Percentiles rank a stretch among this genome's conserved stretches.
Evolutionary conservation across 2,113 vertebrate species (phyloP).

Genomic region (Coptodon bakossiorum): DNA sequence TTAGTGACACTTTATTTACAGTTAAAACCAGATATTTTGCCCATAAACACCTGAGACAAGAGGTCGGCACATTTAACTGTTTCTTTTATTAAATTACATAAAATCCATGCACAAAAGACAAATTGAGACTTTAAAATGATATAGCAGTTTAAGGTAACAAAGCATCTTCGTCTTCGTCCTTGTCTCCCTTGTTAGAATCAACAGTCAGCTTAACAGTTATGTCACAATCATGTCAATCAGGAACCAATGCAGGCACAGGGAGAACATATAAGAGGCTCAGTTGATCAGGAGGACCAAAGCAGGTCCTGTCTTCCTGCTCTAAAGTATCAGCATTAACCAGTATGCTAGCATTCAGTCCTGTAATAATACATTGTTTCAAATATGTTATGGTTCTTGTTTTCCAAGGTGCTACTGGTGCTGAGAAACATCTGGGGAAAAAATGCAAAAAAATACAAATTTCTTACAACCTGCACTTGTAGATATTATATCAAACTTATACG

Average conservation of each 20-base stretch:
- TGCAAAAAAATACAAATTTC: neutral
- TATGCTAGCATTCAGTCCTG: rapidly evolving
- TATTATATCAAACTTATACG: neutral
- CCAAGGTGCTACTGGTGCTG: neutral
- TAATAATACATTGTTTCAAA: rapidly evolving
- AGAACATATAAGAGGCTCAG: neutral
- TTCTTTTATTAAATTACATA: neutral
- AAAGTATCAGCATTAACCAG: neutral
- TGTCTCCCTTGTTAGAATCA: neutral
- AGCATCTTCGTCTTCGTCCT: neutral
- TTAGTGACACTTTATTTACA: neutral
- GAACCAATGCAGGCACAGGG: rapidly evolving
- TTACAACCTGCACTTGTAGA: neutral
- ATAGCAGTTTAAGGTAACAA: neutral
- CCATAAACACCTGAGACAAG: neutral
- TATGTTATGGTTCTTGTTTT: neutral
- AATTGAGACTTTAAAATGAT: neutral
- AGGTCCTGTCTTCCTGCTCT: neutral
- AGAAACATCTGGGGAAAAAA: rapidly evolving
- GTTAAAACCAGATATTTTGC: neutral
- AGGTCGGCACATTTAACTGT: neutral
- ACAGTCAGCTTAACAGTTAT: neutral
- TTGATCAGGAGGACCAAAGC: neutral
- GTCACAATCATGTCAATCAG: neutral
- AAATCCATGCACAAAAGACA: neutral